Conservation (phyloP, 2,113 vertebrate species). For the Hippopotamus amphibius region DNA sequence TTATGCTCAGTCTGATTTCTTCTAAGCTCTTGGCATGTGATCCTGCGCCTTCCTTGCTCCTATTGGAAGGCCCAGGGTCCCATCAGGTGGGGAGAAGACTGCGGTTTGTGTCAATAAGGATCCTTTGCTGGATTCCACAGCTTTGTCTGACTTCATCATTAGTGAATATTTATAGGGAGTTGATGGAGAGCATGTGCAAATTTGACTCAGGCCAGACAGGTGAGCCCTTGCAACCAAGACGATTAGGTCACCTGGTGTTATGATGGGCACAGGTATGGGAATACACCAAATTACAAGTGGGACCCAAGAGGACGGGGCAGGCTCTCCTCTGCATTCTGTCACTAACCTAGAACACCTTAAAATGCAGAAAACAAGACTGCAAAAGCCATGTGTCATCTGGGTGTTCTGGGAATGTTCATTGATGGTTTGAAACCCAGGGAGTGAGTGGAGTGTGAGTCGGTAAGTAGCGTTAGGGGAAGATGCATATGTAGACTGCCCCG, state of each 20-base stretch:
- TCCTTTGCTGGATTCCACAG: not conserved
- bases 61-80: not conserved
- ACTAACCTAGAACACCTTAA: not conserved
- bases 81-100: not conserved
- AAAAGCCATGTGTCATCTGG: not conserved
- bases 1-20: not conserved
- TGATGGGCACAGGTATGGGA: not conserved
- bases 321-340: not conserved
- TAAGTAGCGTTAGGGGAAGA: rapidly evolving
- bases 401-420: not conserved
- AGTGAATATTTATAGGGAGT: conserved; percentile 67
- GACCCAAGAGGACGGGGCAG: not conserved
- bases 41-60: not conserved
- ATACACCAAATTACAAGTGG: not conserved
- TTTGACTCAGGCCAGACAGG: conserved; percentile 63
- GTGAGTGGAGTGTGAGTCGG: rapidly evolving
- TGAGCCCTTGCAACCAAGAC: conserved; percentile 33
- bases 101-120: not conserved
- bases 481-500: not conserved
- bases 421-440: not conserved
- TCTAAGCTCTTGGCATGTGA: not conserved
- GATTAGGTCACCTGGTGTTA: not conserved
- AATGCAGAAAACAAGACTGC: not conserved
- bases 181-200: not conserved
- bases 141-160: conserved; percentile 46